phyloP scores from a whole-genome alignment of 2,797 vertebrate genomes.

The Selene dorsalis region DNA sequence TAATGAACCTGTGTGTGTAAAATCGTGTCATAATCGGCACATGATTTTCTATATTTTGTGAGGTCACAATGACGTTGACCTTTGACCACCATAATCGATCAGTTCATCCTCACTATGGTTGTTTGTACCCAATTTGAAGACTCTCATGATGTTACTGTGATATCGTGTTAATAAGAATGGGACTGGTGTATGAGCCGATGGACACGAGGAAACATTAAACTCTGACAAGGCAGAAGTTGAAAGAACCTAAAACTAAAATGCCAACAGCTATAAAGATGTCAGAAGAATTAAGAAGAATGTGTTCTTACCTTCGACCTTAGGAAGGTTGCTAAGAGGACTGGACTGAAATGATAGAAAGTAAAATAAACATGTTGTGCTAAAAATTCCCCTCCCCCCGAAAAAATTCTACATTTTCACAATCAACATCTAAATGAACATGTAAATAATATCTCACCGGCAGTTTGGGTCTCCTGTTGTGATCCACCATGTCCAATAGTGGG shows the following conservation, averaged over 20 bases:
- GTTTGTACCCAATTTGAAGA: too few species aligned
- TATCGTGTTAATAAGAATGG: background rate
- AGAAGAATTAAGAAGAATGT: background rate
- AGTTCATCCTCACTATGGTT: background rate
- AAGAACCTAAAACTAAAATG: background rate
- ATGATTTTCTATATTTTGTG: background rate
- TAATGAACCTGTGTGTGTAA: background rate
- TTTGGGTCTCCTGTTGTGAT: conserved; percentile 91
- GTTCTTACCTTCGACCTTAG: conserved; percentile 89
- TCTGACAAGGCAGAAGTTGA: background rate
- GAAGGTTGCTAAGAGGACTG: conserved; percentile 83
- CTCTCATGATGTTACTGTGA: background rate
- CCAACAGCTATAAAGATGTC: background rate
- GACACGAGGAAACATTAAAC: background rate
- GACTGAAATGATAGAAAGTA: conserved; percentile 82
- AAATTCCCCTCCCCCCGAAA: too few species aligned
- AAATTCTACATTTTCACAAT: background rate
- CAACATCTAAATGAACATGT: background rate
- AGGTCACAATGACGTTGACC: background rate
- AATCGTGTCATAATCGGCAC: background rate
- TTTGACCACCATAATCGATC: background rate
- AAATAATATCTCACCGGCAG: conserved; percentile 79
- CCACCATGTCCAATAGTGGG: conserved; percentile 92
- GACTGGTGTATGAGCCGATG: too few species aligned
- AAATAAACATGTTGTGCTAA: conserved; percentile 9